Evolutionary conservation across 2,797 vertebrate species (phyloP), one percentile per base, ranked within the genome.

Genomic region (Rhinatrema bivittatum): DNA sequence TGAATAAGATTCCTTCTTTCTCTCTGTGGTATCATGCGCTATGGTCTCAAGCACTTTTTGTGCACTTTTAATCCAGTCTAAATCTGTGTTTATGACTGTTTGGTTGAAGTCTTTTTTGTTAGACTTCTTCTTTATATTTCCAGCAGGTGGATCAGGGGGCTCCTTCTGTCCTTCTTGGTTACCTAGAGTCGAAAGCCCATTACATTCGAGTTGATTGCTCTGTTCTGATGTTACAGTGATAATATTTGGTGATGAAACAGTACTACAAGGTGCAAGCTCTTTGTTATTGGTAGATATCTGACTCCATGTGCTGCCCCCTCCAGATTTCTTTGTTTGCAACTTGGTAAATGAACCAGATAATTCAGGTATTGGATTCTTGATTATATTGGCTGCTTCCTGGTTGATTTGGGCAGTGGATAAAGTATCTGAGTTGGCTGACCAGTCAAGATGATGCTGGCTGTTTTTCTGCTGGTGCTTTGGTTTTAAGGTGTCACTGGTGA

Each of bases 401-500:
- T 68, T 71, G 56, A 88, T 59, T 23, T 84, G 87, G 53, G 83
- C 78, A 44, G 68, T 4, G 3, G 85, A 69, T 39, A 82, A 79
- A 32, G 76, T 71, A n/a, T 85, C 72, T 1, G 87, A 71, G 52
- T 71, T 86, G 2, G 70, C 57, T 58, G 87, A 86, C 94, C 94
- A 94, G 69, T 93, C 88, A 31, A 83, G 50, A 58, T 81, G 90
- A 74, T 83, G 85, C 84, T 88, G 87, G 81, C 66, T 86, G 76
- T 76, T 81, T 83, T 91, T 94, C 65, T 86, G 88, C 87, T 92
- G 92, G 80, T 94, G 90, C 79, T 94, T 95, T 82, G 89, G 88
- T 74, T 86, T 92, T 82, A 91, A 80, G 76, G 86, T 86, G 73
- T 96, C 93, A 79, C 85, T 54, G 75, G 89, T 89, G 76, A 96